Base-by-base conservation (phyloP, 2,113 vertebrate species). In the Erinaceus europaeus region DNA sequence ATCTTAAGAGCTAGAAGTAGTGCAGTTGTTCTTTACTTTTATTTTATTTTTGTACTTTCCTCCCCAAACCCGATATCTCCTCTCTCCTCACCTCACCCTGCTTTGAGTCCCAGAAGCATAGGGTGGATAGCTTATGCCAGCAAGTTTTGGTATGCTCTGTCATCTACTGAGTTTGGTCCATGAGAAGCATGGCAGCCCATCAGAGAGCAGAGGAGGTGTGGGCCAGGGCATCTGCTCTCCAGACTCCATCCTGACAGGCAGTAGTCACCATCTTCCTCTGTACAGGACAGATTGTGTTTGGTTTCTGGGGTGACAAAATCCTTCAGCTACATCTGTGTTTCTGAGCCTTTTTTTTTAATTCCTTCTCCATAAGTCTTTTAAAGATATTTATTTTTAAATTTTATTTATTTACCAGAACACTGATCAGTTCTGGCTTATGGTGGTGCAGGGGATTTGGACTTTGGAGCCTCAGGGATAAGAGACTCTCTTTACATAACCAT, bases 131-230 rank as follows among this genome's bases (percentile, higher is more conserved):
- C 55, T 13, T n/a, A 12, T 3, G 5, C n/a, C 29, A 4, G 67
- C 25, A 38, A 53, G 4, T 32, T 71, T 2, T 10, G 7, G 17
- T n/a, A n/a, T 1, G 25, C 36, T 72, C 74, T 57, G 32, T 21
- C 23, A 13, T 11, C 4, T 57, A 34, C 5, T 84, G 82, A n/a
- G 9, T 20, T 67, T n/a, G 21, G 5, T 38, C 32, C 18, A 0
- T 0, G 0, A 46, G 14, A 40, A 44, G 10, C 10, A 2, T 5
- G 1, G 4, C 13, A 40, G 48, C 25, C 2, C 2, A 27, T 53
- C 32, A 42, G 11, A 71, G 48, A 44, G 34, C 2, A 34, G 13
- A 40, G 0, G 1, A 52, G 15, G 4, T n/a, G 20, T 15, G 32
- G 14, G 36, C 44, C 7, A 25, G 17, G 12, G 32, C 11, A 9